These are phyloP conservation scores for Acanthisitta chloris DNA, from an alignment of 2,113 vertebrate genomes.

Conservation along the genomic window DNA sequence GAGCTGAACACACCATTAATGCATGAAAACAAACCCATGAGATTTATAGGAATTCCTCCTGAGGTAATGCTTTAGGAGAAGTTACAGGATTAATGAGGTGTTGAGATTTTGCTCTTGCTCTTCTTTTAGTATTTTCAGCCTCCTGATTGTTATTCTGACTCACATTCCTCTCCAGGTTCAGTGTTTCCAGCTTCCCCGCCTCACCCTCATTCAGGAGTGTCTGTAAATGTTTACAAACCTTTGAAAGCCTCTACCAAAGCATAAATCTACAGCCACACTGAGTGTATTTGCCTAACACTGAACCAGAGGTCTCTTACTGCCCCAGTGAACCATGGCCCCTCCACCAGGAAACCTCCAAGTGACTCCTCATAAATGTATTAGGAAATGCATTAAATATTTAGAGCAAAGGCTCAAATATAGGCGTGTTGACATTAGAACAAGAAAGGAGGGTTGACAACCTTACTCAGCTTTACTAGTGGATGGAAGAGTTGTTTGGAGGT, in stretches of 20 bases:
- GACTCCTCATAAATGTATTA: constrained; percentile 40
- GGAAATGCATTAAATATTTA: constrained; percentile 18
- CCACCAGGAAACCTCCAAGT: neutral
- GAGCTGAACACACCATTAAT: neutral
- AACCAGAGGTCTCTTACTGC: neutral
- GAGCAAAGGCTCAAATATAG: constrained; percentile 16
- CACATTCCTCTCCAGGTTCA: neutral
- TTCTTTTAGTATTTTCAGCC: constrained; percentile 25
- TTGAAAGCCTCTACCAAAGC: neutral
- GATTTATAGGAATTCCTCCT: constrained; percentile 37
- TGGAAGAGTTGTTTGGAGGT: neutral
- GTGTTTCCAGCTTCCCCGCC: neutral
- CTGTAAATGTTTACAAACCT: constrained; percentile 54
- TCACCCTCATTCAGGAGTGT: neutral
- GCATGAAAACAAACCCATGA: constrained; percentile 28
- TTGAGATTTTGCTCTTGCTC: constrained; percentile 32
- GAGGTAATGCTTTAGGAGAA: constrained; percentile 39
- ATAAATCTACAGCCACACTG: neutral
- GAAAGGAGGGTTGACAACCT: neutral
- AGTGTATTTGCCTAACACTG: neutral
- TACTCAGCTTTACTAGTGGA: neutral
- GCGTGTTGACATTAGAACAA: neutral
- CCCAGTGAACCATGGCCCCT: neutral
- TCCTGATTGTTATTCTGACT: constrained; percentile 42
- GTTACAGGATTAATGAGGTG: constrained; percentile 25